phyloP scores from a whole-genome alignment of 1,140 invertebrate species.

The Drosophila bocki region DNA sequence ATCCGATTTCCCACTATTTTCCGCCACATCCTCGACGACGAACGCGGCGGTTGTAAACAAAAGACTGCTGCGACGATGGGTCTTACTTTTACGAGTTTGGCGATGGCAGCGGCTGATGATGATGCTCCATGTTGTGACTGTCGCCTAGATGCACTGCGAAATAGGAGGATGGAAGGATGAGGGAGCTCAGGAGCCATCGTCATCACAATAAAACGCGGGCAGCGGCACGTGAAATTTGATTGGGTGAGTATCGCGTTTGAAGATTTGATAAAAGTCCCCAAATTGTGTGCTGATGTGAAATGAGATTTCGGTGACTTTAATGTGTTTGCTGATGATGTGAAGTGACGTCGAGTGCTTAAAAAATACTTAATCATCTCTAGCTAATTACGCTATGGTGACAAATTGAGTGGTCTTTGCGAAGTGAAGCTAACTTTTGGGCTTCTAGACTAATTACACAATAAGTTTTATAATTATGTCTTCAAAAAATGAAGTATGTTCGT shows the following conservation, averaged over 20 bases:
- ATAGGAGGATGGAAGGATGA: not conserved
- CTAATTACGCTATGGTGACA: not conserved
- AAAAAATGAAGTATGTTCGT: not conserved
- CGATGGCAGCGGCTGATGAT: constrained; percentile 53
- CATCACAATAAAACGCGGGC: constrained; percentile 68
- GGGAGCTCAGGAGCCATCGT: constrained; percentile 9
- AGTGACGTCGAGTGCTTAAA: not conserved
- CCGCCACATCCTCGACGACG: constrained; percentile 26
- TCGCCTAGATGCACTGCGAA: constrained; percentile 47
- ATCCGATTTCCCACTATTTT: constrained; percentile 58
- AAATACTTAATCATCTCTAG: constrained; percentile 8
- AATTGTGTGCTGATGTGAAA: constrained; percentile 35
- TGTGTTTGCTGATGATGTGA: constrained; percentile 7
- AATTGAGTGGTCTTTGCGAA: not conserved
- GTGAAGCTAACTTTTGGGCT: not conserved
- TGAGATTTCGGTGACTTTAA: constrained; percentile 14
- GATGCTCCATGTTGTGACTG: constrained; percentile 43
- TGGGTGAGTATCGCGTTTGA: constrained; percentile 63
- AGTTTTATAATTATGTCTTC: not conserved
- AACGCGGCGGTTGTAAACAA: constrained; percentile 44
- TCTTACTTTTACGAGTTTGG: constrained; percentile 64
- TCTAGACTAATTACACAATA: not conserved
- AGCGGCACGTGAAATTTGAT: constrained; percentile 46
- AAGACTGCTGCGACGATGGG: constrained; percentile 17
- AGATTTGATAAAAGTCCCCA: constrained; percentile 32